phyloP scores from a whole-genome alignment of 1,140 invertebrate species.

The Pectinophora gossypiella region DNA sequence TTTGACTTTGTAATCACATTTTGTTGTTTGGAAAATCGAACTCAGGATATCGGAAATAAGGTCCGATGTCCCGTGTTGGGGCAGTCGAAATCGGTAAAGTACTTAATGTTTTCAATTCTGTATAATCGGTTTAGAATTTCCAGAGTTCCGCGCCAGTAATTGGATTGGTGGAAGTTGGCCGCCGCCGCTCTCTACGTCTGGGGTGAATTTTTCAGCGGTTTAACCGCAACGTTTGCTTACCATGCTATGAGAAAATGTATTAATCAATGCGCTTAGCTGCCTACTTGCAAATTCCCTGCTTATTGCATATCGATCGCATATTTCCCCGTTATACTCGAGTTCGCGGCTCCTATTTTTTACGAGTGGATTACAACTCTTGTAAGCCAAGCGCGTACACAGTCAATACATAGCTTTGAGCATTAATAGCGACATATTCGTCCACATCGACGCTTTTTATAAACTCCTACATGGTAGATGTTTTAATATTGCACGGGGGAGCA shows the following conservation, averaged over 20 bases:
- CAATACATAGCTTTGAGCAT: neutral
- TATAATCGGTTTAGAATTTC: slow-evolving; percentile 75
- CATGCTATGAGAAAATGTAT: slow-evolving; percentile 13
- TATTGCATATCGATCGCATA: neutral
- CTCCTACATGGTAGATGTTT: slow-evolving; percentile 38
- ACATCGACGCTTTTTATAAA: slow-evolving; percentile 36
- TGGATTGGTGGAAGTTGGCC: slow-evolving; percentile 56
- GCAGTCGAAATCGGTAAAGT: slow-evolving; percentile 52
- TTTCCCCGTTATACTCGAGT: neutral
- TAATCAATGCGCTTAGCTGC: neutral
- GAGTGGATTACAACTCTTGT: neutral
- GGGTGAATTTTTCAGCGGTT: slow-evolving; percentile 7
- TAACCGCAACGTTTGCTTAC: slow-evolving; percentile 24
- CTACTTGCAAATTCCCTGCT: neutral
- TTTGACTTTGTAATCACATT: slow-evolving; percentile 53
- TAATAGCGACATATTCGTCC: slow-evolving; percentile 3
- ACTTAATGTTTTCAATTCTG: slow-evolving; percentile 74
- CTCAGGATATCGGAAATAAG: slow-evolving; percentile 30
- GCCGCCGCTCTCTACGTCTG: neutral
- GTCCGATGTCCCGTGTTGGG: slow-evolving; percentile 27
- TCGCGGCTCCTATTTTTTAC: neutral
- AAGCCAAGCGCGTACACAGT: neutral
- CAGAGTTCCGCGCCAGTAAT: slow-evolving; percentile 63
- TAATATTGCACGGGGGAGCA: slow-evolving; percentile 54
- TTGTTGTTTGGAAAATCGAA: slow-evolving; percentile 22